Evolutionary conservation across 2,113 vertebrate genomes (phyloP).

Genomic region (Cryptotis parvus): DNA sequence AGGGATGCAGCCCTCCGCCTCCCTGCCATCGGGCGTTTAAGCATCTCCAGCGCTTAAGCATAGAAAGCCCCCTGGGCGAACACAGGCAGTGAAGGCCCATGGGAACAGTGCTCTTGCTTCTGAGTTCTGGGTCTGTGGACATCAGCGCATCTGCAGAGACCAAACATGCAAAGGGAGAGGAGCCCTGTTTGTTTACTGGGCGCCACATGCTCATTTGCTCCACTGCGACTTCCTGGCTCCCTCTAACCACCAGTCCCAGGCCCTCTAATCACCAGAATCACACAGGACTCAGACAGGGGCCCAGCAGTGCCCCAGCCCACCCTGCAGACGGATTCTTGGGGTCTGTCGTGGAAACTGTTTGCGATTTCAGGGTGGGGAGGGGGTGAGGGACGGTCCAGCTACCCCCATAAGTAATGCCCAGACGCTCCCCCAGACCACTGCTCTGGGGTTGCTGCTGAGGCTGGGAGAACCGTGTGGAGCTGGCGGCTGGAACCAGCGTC

Average conservation of each 20-base stretch:
- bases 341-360: background rate
- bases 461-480: no score
- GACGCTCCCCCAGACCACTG: no score
- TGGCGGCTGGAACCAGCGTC: no score
- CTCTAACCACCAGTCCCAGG: background rate
- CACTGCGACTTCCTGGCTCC: background rate
- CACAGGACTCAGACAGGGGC: background rate
- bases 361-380: no score
- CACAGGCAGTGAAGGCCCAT: background rate
- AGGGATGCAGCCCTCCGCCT: background rate
- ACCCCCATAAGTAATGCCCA: no score
- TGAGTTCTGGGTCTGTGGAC: background rate
- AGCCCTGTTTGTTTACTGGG: background rate
- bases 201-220: constrained; percentile 13
- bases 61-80: background rate
- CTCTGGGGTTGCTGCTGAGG: no score
- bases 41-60: background rate
- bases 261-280: constrained; percentile 25
- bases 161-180: background rate
- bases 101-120: background rate
- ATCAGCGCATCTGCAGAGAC: constrained; percentile 1
- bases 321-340: background rate
- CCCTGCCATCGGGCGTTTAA: constrained; percentile 6
- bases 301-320: background rate
- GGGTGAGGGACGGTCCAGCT: no score